These are phyloP conservation scores for Galaxea fascicularis DNA, from an alignment of 92 coral and sea anemone species.

Conservation along the genomic window DNA sequence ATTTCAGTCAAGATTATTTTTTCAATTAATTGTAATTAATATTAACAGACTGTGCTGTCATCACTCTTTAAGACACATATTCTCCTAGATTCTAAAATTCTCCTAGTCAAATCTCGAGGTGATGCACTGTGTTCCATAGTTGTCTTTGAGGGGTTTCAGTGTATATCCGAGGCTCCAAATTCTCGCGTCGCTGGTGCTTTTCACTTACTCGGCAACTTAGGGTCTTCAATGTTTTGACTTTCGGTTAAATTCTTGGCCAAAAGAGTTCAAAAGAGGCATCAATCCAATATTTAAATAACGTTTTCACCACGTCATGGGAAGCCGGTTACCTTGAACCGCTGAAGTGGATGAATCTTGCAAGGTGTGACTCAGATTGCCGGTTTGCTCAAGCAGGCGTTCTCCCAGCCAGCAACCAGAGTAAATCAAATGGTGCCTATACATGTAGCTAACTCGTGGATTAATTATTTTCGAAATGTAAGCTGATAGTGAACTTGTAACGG, in stretches of 20 bases:
- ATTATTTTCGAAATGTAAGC: too few relatives aligned
- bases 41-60: too few relatives aligned
- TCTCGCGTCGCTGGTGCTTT: slow-evolving; percentile 52
- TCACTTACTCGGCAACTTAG: slow-evolving; percentile 54
- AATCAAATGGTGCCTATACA: too few relatives aligned
- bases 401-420: slow-evolving; percentile 59
- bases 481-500: slow-evolving; percentile 43
- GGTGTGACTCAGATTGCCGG: slow-evolving; percentile 37
- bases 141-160: slow-evolving; percentile 45
- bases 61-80: too few relatives aligned
- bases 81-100: slow-evolving; percentile 51
- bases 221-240: slow-evolving; percentile 47
- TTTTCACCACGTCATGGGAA: slow-evolving; percentile 41
- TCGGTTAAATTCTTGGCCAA: slow-evolving; percentile 57
- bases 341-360: slow-evolving; percentile 59
- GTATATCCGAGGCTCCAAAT: background rate
- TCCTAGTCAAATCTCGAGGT: slow-evolving; percentile 56
- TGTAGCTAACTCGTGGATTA: too few relatives aligned
- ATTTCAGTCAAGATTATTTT: too few relatives aligned
- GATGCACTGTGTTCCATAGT: slow-evolving; percentile 43
- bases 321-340: slow-evolving; percentile 54
- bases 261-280: slow-evolving; percentile 34
- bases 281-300: slow-evolving; percentile 38
- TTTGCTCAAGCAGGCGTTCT: slow-evolving; percentile 12
- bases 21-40: too few relatives aligned